phyloP scores from a whole-genome alignment of 2,113 vertebrate species.

The Oostethus manadensis region DNA sequence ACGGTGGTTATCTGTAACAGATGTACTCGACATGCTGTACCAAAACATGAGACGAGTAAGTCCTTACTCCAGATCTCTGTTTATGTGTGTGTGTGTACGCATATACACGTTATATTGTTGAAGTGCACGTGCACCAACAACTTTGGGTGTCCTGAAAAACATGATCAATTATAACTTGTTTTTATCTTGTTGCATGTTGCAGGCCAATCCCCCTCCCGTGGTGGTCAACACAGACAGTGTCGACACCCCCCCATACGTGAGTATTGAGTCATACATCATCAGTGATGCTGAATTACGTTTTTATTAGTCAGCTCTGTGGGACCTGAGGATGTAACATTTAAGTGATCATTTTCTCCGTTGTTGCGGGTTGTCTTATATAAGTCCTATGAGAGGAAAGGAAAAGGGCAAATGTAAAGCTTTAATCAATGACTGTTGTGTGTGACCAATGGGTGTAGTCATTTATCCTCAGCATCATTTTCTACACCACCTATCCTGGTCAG shows the following conservation, averaged over 20 bases:
- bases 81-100: background rate
- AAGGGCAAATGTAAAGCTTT: too few relatives aligned
- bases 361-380: too few relatives aligned
- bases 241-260: constrained; percentile 88
- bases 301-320: too few relatives aligned
- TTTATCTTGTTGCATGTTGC: constrained; percentile 52
- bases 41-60: constrained; percentile 72
- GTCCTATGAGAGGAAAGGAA: too few relatives aligned
- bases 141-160: too few relatives aligned
- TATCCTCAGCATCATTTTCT: too few relatives aligned
- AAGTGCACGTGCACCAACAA: background rate
- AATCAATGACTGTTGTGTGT: too few relatives aligned
- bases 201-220: constrained; percentile 96
- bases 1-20: constrained; percentile 63
- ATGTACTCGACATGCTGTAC: constrained; percentile 66
- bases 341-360: too few relatives aligned
- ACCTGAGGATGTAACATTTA: background rate
- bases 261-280: constrained; percentile 44
- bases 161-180: background rate
- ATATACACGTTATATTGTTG: background rate
- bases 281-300: background rate
- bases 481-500: too few relatives aligned
- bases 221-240: constrained; percentile 91
- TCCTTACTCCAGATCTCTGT: constrained; percentile 11
- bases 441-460: too few relatives aligned